These are phyloP conservation scores for Bombus haemorrhoidalis DNA, from an alignment of 1,140 invertebrate species.

Conservation along the genomic window DNA sequence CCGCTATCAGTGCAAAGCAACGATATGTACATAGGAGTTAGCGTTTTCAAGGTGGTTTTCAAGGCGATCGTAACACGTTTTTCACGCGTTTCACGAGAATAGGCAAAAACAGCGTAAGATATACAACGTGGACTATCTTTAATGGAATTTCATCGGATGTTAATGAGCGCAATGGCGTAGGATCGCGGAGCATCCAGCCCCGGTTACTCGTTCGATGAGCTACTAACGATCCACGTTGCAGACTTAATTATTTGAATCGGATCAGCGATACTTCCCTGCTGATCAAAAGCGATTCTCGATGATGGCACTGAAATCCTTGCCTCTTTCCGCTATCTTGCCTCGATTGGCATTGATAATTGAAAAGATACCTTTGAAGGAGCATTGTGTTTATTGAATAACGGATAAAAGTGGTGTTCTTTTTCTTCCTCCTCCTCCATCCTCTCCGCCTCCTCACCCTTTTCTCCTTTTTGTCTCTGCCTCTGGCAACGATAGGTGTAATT, in stretches of 20 bases:
- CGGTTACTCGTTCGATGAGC: slow-evolving; percentile 10
- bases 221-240: slow-evolving; percentile 25
- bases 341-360: slow-evolving; percentile 43
- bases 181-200: slow-evolving; percentile 7
- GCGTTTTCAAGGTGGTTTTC: too few species aligned
- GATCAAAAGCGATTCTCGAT: slow-evolving; percentile 44
- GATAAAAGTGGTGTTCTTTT: slow-evolving; percentile 1
- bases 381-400: slow-evolving; percentile 39
- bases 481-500: background rate
- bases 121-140: background rate
- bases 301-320: slow-evolving; percentile 10
- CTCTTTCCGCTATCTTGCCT: slow-evolving; percentile 9
- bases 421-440: background rate
- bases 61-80: too few species aligned
- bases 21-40: too few species aligned
- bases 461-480: background rate
- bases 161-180: slow-evolving; percentile 27
- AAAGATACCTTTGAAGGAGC: slow-evolving; percentile 41
- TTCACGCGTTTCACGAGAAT: too few species aligned
- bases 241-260: slow-evolving; percentile 55
- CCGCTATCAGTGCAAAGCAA: too few species aligned
- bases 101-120: background rate
- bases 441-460: background rate
- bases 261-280: slow-evolving; percentile 20
- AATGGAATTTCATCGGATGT: slow-evolving; percentile 5